Evolutionary conservation across 2,797 vertebrate genomes (phyloP).

Genomic region (Acomys russatus): DNA sequence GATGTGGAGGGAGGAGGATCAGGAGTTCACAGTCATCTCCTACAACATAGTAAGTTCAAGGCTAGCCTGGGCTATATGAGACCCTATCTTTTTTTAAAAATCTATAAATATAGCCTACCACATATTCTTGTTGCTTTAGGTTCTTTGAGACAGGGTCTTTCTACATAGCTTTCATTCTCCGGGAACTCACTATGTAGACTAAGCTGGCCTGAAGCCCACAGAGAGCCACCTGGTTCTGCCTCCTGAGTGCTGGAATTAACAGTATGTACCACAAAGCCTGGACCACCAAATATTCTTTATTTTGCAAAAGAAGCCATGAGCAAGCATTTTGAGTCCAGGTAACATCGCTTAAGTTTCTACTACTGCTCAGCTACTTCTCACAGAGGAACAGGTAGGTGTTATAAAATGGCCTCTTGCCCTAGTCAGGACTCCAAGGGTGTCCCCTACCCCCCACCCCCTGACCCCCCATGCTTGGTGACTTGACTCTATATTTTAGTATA

Average conservation of each 20-base stretch:
- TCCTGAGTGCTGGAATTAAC: not conserved
- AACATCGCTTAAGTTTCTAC: not conserved
- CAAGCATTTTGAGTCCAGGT: not conserved
- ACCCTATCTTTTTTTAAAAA: not conserved
- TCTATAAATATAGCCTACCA: not conserved
- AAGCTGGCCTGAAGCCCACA: not conserved
- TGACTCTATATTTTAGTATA: not conserved
- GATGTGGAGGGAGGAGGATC: not conserved
- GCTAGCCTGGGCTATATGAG: not conserved
- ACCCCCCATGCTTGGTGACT: rapidly evolving
- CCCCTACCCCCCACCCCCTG: no score
- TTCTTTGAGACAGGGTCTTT: not conserved
- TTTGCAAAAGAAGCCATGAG: not conserved
- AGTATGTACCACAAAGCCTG: not conserved
- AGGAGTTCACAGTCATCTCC: not conserved
- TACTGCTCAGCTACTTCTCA: not conserved
- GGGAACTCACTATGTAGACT: not conserved
- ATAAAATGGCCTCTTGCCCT: not conserved
- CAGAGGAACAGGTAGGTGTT: not conserved
- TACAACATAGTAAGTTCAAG: not conserved
- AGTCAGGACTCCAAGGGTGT: not conserved
- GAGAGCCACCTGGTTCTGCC: no score
- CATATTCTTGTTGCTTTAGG: not conserved
- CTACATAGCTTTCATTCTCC: not conserved
- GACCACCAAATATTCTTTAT: not conserved